These are phyloP conservation scores for Chloropsis hardwickii DNA, from an alignment of 2,113 vertebrate genomes.

Conservation along the genomic window DNA sequence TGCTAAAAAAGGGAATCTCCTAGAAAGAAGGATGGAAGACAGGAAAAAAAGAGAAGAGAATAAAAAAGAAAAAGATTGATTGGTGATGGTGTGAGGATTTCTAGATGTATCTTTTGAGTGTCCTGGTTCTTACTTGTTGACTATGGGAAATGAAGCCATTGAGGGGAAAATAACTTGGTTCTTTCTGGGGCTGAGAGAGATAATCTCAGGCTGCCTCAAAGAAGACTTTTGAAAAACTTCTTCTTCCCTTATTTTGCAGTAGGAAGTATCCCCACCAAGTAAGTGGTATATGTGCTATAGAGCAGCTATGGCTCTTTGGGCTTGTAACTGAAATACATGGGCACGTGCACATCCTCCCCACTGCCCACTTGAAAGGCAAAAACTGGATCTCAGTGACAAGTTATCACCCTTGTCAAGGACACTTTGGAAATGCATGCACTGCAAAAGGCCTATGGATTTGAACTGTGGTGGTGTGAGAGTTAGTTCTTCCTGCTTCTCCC, in stretches of 20 bases:
- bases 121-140: not conserved
- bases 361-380: not conserved
- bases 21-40: too few species aligned
- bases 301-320: not conserved
- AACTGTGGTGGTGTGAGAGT: not conserved
- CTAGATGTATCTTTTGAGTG: not conserved
- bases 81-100: not conserved
- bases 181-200: not conserved
- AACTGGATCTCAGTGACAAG: not conserved
- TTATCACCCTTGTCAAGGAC: not conserved
- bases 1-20: not conserved
- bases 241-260: not conserved
- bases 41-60: not conserved
- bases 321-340: not conserved
- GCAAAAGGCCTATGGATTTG: not conserved
- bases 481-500: not conserved
- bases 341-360: rapidly evolving
- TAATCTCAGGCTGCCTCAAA: not conserved
- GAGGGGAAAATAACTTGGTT: not conserved
- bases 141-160: not conserved
- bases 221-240: not conserved
- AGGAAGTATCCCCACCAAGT: not conserved
- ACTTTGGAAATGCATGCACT: not conserved
- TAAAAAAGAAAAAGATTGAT: not conserved
- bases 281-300: not conserved